phyloP scores from a whole-genome alignment of 2,888 invertebrate genomes.

The Dicyrtomina minuta region DNA sequence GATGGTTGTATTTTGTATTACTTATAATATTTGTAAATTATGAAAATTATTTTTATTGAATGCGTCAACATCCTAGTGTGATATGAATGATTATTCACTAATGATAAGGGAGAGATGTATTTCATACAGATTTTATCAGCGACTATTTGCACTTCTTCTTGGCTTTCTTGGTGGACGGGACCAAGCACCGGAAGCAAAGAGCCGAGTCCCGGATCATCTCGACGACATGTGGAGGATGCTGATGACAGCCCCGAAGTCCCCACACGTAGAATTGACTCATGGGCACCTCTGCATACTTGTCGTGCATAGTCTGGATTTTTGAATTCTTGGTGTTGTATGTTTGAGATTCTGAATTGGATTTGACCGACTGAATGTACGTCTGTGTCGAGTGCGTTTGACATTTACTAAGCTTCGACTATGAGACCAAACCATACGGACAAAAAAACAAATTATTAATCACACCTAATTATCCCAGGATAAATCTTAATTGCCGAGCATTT shows the following conservation, averaged over 20 bases:
- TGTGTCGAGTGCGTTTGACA: slow-evolving; percentile 49
- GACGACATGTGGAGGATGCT: slow-evolving; percentile 48
- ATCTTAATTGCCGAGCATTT: not conserved
- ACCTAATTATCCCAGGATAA: not conserved
- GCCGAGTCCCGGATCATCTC: slow-evolving; percentile 43
- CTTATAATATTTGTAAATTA: no score
- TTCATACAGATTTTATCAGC: no score
- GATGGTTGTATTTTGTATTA: no score
- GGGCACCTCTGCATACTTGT: slow-evolving; percentile 38
- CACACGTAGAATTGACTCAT: slow-evolving; percentile 44
- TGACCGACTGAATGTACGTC: slow-evolving; percentile 43
- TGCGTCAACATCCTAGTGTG: no score
- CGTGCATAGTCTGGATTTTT: slow-evolving; percentile 41
- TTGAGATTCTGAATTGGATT: slow-evolving; percentile 34
- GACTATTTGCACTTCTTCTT: no score
- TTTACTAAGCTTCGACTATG: slow-evolving; percentile 46
- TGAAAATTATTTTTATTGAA: no score
- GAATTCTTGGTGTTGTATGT: slow-evolving; percentile 37
- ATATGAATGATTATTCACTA: no score
- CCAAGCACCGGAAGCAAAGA: slow-evolving; percentile 35
- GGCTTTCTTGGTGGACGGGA: slow-evolving; percentile 2
- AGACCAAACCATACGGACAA: not conserved
- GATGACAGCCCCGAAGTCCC: slow-evolving; percentile 48
- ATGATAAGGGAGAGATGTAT: no score
- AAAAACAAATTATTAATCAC: not conserved